Evolutionary conservation across 2,113 vertebrate species (phyloP).

Genomic region (Sinocyclocheilus anshuiensis): DNA sequence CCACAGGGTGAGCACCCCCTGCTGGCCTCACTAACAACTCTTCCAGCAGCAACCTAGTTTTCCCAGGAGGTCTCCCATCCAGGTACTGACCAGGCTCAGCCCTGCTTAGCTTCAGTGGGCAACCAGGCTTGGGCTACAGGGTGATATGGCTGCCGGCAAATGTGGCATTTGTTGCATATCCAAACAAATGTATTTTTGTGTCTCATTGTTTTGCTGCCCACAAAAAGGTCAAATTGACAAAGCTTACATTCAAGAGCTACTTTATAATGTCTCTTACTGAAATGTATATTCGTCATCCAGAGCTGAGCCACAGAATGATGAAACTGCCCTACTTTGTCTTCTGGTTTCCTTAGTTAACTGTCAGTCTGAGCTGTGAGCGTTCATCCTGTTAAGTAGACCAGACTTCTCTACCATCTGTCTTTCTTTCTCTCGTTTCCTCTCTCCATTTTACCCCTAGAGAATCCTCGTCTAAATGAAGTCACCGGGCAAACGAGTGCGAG

Average conservation of each 20-base stretch:
- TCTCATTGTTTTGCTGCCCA: conserved; percentile 24
- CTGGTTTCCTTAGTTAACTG: conserved; percentile 24
- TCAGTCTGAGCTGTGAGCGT: not conserved
- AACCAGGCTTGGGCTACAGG: no score
- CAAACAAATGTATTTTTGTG: conserved; percentile 67
- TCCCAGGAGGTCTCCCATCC: no score
- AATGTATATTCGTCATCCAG: conserved; percentile 70
- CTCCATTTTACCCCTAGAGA: conserved; percentile 31
- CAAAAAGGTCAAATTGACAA: conserved; percentile 47
- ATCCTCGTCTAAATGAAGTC: conserved; percentile 31
- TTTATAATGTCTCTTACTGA: conserved; percentile 68
- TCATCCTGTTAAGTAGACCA: conserved; percentile 9
- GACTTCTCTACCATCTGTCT: conserved; percentile 34
- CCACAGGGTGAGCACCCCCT: no score
- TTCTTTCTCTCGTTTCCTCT: conserved; percentile 21
- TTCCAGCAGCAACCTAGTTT: no score
- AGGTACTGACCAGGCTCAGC: no score
- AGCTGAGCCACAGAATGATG: conserved; percentile 38
- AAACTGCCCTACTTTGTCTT: conserved; percentile 34
- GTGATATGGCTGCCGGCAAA: no score
- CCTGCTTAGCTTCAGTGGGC: no score
- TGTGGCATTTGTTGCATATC: not conserved
- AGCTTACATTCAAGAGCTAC: conserved; percentile 56
- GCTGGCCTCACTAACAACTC: no score
- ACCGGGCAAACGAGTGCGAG: conserved; percentile 2